Percentiles rank a stretch among this genome's conserved stretches.
phyloP scores from a whole-genome alignment of 2,113 vertebrate genomes.

The Condylura cristata region DNA sequence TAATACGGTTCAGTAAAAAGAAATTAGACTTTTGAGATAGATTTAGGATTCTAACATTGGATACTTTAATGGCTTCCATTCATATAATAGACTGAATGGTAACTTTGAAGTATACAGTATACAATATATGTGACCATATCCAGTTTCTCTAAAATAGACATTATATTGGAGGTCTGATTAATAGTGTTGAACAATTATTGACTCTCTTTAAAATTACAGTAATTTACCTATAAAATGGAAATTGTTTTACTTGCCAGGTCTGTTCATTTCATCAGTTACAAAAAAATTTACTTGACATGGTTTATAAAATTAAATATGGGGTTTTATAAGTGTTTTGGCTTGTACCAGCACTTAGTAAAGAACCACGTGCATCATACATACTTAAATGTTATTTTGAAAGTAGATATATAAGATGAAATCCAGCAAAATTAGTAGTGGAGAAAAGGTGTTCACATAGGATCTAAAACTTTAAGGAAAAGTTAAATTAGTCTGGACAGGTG shows the following conservation, averaged over 20 bases:
- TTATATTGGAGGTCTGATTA: background rate
- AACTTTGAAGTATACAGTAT: background rate
- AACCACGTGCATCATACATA: background rate
- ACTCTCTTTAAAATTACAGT: background rate
- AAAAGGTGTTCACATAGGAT: background rate
- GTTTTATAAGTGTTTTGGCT: background rate
- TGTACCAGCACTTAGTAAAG: background rate
- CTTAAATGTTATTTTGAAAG: background rate
- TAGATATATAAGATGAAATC: background rate
- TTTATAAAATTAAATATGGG: background rate
- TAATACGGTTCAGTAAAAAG: background rate
- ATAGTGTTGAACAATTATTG: background rate
- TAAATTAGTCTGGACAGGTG: background rate
- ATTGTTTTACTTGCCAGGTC: background rate
- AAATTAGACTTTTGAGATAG: background rate
- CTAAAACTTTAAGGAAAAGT: slow-evolving; percentile 10
- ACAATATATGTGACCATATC: background rate
- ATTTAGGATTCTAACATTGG: background rate
- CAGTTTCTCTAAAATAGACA: background rate
- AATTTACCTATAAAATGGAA: background rate
- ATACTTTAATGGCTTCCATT: background rate
- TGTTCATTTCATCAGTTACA: background rate
- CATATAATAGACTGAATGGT: background rate
- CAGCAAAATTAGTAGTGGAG: background rate
- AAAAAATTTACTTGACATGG: background rate